Conservation (phyloP, 2,113 vertebrate genomes). For the Clinocottus analis region DNA sequence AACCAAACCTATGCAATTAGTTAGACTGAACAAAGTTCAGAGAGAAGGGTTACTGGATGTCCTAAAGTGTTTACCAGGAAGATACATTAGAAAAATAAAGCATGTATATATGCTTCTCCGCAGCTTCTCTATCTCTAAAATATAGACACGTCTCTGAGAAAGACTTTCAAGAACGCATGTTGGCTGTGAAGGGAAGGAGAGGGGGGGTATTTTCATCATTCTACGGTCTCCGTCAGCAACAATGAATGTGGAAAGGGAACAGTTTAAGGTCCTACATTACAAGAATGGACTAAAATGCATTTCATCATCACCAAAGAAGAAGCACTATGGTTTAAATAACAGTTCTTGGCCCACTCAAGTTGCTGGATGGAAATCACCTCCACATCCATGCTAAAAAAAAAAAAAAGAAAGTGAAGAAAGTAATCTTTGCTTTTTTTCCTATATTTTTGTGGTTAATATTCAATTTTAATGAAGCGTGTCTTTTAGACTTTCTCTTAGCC, state of each 20-base stretch:
- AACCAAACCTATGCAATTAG: conserved; percentile 60
- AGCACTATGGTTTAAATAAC: conserved; percentile 72
- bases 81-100: conserved; percentile 72
- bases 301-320: conserved; percentile 60
- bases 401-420: conserved; percentile 55
- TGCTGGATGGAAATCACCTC: conserved; percentile 63
- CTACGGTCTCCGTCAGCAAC: conserved; percentile 43
- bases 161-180: conserved; percentile 28
- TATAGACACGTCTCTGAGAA: conserved; percentile 43
- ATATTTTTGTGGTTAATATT: conserved; percentile 66
- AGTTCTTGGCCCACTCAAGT: conserved; percentile 72
- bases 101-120: conserved; percentile 39
- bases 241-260: conserved; percentile 50
- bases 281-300: conserved; percentile 48
- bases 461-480: conserved; percentile 55
- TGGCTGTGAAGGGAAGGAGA: conserved; percentile 19
- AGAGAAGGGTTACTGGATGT: conserved; percentile 37
- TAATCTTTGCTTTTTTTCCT: conserved; percentile 61
- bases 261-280: conserved; percentile 68
- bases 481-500: conserved; percentile 41
- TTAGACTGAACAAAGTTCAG: conserved; percentile 45
- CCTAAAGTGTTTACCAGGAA: conserved; percentile 58
- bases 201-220: conserved; percentile 18
- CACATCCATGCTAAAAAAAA: conserved; percentile 43
- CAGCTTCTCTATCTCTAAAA: conserved; percentile 57